These are phyloP conservation scores for Nomada hirtipes DNA, from an alignment of 2,888 invertebrate genomes.

Conservation along the genomic window DNA sequence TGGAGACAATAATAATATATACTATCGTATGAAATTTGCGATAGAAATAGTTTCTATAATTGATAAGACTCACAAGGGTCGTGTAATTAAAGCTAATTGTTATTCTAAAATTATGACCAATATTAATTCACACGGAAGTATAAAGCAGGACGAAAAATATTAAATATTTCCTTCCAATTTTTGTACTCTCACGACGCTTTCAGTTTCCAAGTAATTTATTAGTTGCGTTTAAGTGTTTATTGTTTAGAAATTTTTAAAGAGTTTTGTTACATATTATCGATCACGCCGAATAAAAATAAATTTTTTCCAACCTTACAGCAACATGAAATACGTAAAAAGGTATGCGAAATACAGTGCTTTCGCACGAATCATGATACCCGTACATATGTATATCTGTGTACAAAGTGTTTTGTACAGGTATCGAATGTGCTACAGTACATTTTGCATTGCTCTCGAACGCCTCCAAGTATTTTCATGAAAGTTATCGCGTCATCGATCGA, in stretches of 20 bases:
- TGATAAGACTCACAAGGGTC: neutral
- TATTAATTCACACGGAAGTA: no score
- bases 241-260: no score
- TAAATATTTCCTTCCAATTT: no score
- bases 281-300: neutral
- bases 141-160: no score
- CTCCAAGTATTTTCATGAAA: slow-evolving; percentile 1
- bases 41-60: no score
- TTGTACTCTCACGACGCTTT: no score
- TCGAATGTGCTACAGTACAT: neutral
- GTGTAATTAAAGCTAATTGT: neutral
- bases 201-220: no score
- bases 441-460: neutral
- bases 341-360: no score
- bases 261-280: no score
- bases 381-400: no score
- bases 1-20: neutral
- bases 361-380: neutral
- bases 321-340: neutral
- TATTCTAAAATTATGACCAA: neutral
- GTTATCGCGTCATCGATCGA: slow-evolving; percentile 12
- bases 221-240: no score
- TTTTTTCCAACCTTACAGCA: neutral
- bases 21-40: neutral
- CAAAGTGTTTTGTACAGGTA: no score